Evolutionary conservation across 2,888 invertebrate species (phyloP).

Genomic region (Pegoplata infirma): DNA sequence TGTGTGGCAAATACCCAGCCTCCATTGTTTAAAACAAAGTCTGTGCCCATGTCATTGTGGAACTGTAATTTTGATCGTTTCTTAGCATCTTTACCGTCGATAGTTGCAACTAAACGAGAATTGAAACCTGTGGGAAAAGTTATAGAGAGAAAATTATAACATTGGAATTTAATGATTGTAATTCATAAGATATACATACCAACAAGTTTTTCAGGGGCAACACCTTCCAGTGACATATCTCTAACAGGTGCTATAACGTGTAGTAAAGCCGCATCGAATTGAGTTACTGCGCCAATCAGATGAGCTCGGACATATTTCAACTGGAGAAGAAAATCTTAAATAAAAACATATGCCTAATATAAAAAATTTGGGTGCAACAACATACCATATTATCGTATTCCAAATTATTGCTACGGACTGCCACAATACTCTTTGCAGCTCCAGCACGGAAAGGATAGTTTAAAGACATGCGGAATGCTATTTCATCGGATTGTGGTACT

Average conservation of each 20-base stretch:
- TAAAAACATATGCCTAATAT: neutral
- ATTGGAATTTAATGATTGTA: constrained; percentile 18
- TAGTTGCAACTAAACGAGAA: constrained; percentile 82
- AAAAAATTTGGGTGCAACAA: neutral
- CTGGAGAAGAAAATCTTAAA: constrained; percentile 63
- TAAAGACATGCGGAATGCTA: constrained; percentile 82
- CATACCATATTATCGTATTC: constrained; percentile 76
- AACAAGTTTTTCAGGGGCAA: constrained; percentile 73
- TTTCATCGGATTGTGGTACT: constrained; percentile 78
- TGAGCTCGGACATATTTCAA: constrained; percentile 70
- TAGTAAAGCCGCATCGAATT: constrained; percentile 81
- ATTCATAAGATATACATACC: constrained; percentile 69
- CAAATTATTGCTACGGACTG: constrained; percentile 82
- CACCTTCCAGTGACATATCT: constrained; percentile 79
- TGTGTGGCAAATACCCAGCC: constrained; percentile 77
- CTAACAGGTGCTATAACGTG: constrained; percentile 82
- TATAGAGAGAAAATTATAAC: too few species aligned
- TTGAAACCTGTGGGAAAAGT: constrained; percentile 80
- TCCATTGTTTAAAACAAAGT: constrained; percentile 80
- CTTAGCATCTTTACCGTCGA: constrained; percentile 82
- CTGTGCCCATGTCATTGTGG: constrained; percentile 82
- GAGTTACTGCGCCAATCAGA: constrained; percentile 75
- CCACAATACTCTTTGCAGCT: constrained; percentile 86
- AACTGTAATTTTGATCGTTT: constrained; percentile 81
- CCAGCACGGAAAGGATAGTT: constrained; percentile 87